Percentiles rank a stretch among this genome's conserved stretches.
These are phyloP conservation scores for Drosophila willistoni DNA, from an alignment of 1,140 invertebrate genomes.

Conservation along the genomic window DNA sequence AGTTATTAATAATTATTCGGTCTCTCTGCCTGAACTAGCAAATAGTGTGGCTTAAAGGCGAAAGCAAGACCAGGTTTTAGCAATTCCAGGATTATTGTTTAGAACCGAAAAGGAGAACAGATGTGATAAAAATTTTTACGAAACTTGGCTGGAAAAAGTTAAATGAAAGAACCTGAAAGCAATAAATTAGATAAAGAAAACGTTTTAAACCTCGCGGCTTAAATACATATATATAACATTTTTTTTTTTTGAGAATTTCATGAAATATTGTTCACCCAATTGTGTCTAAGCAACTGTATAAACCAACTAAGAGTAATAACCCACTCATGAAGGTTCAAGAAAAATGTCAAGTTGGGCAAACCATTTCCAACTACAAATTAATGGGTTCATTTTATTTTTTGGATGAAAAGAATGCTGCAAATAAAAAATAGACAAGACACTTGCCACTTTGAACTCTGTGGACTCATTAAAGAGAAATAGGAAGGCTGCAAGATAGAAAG, in stretches of 20 bases:
- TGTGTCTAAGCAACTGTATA: constrained; percentile 2
- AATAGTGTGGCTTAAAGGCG: no score
- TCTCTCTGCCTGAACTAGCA: no score
- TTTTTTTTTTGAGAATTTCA: neutral
- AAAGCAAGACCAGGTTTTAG: no score
- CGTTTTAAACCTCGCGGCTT: no score
- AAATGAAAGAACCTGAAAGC: no score
- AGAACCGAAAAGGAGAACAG: no score
- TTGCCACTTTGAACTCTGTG: constrained; percentile 72
- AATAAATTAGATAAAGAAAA: neutral
- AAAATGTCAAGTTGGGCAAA: constrained; percentile 52
- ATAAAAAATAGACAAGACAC: constrained; percentile 79
- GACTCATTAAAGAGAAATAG: constrained; percentile 63
- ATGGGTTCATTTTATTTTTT: constrained; percentile 64
- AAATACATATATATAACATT: no score
- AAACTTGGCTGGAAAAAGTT: no score
- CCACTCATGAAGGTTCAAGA: constrained; percentile 34
- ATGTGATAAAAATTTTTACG: no score
- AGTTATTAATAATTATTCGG: no score
- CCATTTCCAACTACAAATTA: constrained; percentile 68
- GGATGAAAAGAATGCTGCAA: constrained; percentile 63
- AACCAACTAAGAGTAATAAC: constrained; percentile 39
- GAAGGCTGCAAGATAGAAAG: neutral
- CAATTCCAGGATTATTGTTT: no score
- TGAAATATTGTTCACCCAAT: constrained; percentile 6